Evolutionary conservation across 2,797 vertebrate genomes (phyloP).

Genomic region (Hipposideros larvatus): DNA sequence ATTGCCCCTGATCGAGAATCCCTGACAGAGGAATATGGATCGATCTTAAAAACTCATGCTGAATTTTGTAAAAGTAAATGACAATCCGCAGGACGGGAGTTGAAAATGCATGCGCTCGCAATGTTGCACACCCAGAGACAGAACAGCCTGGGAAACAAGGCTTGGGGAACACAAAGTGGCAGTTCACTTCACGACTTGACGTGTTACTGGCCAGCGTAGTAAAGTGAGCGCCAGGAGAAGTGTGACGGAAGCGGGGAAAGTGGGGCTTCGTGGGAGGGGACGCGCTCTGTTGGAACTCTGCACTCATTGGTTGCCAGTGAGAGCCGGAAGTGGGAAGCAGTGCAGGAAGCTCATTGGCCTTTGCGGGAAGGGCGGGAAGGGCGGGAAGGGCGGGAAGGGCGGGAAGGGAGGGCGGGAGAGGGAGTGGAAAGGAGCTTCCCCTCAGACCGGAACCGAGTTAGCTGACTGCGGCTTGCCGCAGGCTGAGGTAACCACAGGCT

Average conservation of each 20-base stretch:
- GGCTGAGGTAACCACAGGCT: background rate
- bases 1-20: background rate
- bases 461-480: background rate
- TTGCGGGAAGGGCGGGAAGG: background rate
- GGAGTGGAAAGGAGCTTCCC: background rate
- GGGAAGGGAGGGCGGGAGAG: no score
- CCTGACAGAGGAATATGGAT: background rate
- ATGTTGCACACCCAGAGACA: background rate
- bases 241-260: background rate
- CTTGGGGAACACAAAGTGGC: background rate
- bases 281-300: fast-evolving
- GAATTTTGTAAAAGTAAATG: background rate
- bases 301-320: background rate
- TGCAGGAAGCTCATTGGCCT: background rate
- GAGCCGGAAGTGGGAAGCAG: background rate
- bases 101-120: background rate
- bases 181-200: no score
- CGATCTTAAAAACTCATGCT: background rate
- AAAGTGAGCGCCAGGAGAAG: fast-evolving
- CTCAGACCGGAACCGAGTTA: fast-evolving
- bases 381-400: no score
- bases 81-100: background rate
- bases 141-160: background rate
- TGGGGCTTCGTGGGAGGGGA: no score
- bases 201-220: fast-evolving